These are phyloP conservation scores for Alectura lathami DNA, from an alignment of 2,113 vertebrate genomes.

Conservation along the genomic window DNA sequence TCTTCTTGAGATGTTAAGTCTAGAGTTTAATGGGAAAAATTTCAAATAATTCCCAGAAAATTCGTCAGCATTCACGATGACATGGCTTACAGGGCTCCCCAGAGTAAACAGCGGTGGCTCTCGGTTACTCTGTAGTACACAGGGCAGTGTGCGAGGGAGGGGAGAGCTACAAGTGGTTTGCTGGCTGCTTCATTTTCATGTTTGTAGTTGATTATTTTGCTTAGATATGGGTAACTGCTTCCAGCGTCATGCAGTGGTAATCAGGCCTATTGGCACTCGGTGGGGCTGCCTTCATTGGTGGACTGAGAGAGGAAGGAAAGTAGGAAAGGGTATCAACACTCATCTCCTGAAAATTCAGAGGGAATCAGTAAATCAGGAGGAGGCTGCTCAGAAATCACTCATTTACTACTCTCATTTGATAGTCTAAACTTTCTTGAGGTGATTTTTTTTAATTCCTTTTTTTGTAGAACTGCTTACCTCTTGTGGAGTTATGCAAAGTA, in stretches of 20 bases:
- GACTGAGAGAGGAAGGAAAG: neutral
- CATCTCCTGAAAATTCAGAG: fast-evolving
- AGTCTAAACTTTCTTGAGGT: neutral
- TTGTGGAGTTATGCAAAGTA: fast-evolving
- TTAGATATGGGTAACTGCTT: neutral
- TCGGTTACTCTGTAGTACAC: slow-evolving; percentile 14
- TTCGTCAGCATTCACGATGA: slow-evolving; percentile 54
- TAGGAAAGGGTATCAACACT: fast-evolving
- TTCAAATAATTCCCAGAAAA: slow-evolving; percentile 80
- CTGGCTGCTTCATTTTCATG: neutral
- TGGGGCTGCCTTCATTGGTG: fast-evolving
- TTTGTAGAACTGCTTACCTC: neutral
- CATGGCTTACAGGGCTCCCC: slow-evolving; percentile 56
- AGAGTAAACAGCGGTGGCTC: slow-evolving; percentile 67
- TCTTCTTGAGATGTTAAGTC: slow-evolving; percentile 75
- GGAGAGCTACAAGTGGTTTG: fast-evolving
- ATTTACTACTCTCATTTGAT: neutral
- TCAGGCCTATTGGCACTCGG: fast-evolving
- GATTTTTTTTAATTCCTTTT: neutral
- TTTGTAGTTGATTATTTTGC: neutral
- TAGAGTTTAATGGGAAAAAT: slow-evolving; percentile 76
- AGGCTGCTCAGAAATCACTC: neutral
- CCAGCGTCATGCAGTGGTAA: fast-evolving
- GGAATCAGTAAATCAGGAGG: neutral
- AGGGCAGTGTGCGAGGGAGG: neutral